phyloP scores from a whole-genome alignment of 2,888 invertebrate species.

The Eupithecia inturbata region DNA sequence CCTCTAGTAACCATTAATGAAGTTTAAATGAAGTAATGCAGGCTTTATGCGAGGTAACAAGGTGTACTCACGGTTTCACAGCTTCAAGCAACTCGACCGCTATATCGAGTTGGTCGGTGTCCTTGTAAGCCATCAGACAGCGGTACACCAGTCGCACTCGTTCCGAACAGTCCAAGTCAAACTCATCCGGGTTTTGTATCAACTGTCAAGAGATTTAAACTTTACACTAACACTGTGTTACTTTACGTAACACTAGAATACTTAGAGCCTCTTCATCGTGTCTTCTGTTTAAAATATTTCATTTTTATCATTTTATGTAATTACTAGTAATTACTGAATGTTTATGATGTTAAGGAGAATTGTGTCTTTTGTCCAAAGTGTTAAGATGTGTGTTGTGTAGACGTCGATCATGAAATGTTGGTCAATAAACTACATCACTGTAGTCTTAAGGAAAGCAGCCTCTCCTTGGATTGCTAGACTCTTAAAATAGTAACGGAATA shows the following conservation, averaged over 20 bases:
- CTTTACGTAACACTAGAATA: background rate
- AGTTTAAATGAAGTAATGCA: background rate
- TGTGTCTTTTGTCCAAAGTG: background rate
- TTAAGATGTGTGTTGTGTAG: background rate
- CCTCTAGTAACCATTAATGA: no score
- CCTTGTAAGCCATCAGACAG: constrained; percentile 86
- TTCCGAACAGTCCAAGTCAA: constrained; percentile 82
- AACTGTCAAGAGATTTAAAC: constrained; percentile 54
- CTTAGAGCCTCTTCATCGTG: background rate
- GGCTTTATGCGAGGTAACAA: background rate
- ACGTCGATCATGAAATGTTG: background rate
- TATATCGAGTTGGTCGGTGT: constrained; percentile 85
- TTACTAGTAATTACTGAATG: background rate
- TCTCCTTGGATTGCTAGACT: background rate
- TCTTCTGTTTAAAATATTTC: background rate
- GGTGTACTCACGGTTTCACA: constrained; percentile 65
- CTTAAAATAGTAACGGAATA: no score
- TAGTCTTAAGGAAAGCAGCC: background rate
- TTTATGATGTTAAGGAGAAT: background rate
- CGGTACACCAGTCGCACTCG: constrained; percentile 85
- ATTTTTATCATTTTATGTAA: no score
- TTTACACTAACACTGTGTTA: no score
- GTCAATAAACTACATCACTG: background rate
- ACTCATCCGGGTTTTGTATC: constrained; percentile 70
- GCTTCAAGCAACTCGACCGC: constrained; percentile 85